Evolutionary conservation across 1,140 invertebrate species (phyloP).

Genomic region (Pogonus chalceus): DNA sequence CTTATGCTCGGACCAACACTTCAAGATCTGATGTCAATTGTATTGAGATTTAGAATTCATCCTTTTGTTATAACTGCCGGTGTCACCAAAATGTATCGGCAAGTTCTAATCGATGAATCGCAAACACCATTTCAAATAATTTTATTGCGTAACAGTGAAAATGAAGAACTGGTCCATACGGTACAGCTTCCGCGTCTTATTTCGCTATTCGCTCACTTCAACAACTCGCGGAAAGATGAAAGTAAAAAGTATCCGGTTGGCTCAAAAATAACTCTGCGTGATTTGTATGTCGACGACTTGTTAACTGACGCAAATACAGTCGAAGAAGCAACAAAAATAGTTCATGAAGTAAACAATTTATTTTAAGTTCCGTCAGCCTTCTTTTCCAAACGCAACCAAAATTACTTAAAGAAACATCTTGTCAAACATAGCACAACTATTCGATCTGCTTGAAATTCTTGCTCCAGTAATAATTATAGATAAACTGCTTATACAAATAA

Average conservation of each 20-base stretch:
- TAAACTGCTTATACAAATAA: conserved; percentile 20
- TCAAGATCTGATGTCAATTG: conserved; percentile 30
- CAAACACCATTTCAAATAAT: conserved; percentile 20
- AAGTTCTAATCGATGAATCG: conserved; percentile 19
- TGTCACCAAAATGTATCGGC: conserved; percentile 26
- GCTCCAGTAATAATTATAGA: conserved; percentile 18
- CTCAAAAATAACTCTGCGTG: neutral
- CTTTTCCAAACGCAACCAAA: neutral
- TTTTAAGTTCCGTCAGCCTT: neutral
- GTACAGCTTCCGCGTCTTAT: conserved; percentile 20
- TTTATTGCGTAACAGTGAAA: conserved; percentile 18
- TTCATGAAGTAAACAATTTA: neutral
- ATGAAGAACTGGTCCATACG: conserved; percentile 23
- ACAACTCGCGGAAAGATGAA: conserved; percentile 9
- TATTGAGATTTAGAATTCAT: conserved; percentile 30
- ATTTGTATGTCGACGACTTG: conserved; percentile 13
- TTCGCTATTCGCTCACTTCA: conserved; percentile 10
- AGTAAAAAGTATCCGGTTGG: neutral
- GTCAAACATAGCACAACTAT: conserved; percentile 27
- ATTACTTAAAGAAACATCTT: conserved; percentile 25
- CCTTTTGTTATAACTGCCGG: conserved; percentile 15
- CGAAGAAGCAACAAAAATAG: neutral
- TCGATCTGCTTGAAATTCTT: conserved; percentile 27
- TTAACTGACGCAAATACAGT: neutral
- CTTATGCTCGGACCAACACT: conserved; percentile 27